Evolutionary conservation across 2,797 vertebrate genomes (phyloP).

Genomic region (Cichlasoma orientale): DNA sequence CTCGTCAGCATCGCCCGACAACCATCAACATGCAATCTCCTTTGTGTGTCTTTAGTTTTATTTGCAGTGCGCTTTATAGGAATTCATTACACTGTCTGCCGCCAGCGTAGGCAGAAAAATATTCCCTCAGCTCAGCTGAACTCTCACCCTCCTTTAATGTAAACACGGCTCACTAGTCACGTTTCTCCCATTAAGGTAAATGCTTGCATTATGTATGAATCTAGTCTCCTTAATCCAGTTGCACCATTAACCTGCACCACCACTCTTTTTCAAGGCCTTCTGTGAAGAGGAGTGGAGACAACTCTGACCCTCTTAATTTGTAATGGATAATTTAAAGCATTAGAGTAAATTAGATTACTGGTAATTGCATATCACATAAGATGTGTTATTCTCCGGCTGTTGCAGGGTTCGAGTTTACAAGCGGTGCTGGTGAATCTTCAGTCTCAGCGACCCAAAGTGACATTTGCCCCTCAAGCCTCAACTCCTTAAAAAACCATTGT

Average conservation of each 20-base stretch:
- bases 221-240: constrained; percentile 65
- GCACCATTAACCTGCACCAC: constrained; percentile 61
- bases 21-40: constrained; percentile 72
- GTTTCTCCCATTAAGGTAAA: constrained; percentile 78
- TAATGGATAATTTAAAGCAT: constrained; percentile 45
- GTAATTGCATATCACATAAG: constrained; percentile 20
- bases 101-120: constrained; percentile 74
- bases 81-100: constrained; percentile 77
- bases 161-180: constrained; percentile 73
- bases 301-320: constrained; percentile 46
- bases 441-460: constrained; percentile 58
- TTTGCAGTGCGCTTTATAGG: constrained; percentile 75
- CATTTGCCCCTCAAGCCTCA: constrained; percentile 37
- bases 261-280: constrained; percentile 22
- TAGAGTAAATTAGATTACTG: constrained; percentile 37
- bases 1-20: constrained; percentile 70
- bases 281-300: constrained; percentile 22
- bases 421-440: constrained; percentile 20
- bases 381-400: constrained; percentile 6
- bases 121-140: constrained; percentile 70
- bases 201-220: constrained; percentile 68
- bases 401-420: constrained; percentile 11
- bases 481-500: constrained; percentile 54
- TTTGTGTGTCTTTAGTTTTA: constrained; percentile 79
- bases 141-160: constrained; percentile 78